A percentile compares a stretch with the other conserved stretches of the same genome.
Evolutionary conservation across 1,140 invertebrate genomes (phyloP).

Genomic region (Nilaparvata lugens): DNA sequence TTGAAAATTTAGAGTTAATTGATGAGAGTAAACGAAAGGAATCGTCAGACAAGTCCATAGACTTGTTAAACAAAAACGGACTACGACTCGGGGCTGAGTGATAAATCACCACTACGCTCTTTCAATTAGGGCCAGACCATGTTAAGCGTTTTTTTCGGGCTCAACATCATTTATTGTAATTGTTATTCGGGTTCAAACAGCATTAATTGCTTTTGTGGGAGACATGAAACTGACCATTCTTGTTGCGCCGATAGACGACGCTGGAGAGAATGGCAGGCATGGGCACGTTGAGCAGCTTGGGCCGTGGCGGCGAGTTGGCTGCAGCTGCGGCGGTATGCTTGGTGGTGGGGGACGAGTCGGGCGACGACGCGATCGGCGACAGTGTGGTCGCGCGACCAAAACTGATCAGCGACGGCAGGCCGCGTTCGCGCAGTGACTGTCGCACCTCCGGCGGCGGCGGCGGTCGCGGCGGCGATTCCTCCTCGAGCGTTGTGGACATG

Average conservation of each 20-base stretch:
- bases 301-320: slow-evolving; percentile 32
- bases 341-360: slow-evolving; percentile 38
- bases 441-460: slow-evolving; percentile 16
- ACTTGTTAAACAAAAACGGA: no score
- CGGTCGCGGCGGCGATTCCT: slow-evolving; percentile 10
- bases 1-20: no score
- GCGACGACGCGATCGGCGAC: slow-evolving; percentile 35
- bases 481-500: no score
- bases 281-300: slow-evolving; percentile 44
- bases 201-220: no score
- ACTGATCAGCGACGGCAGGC: neutral
- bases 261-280: slow-evolving; percentile 36
- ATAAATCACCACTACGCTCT: no score
- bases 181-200: no score
- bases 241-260: slow-evolving; percentile 22
- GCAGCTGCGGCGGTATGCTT: slow-evolving; percentile 29
- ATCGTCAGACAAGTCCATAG: no score
- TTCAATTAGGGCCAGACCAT: no score
- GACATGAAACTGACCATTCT: slow-evolving; percentile 13
- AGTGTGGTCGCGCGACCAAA: slow-evolving; percentile 17
- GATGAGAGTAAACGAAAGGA: no score
- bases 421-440: slow-evolving; percentile 2
- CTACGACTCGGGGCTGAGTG: no score
- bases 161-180: no score
- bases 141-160: no score